Evolutionary conservation across 2,888 invertebrate species (phyloP).

Genomic region (Mythimna ferrago): DNA sequence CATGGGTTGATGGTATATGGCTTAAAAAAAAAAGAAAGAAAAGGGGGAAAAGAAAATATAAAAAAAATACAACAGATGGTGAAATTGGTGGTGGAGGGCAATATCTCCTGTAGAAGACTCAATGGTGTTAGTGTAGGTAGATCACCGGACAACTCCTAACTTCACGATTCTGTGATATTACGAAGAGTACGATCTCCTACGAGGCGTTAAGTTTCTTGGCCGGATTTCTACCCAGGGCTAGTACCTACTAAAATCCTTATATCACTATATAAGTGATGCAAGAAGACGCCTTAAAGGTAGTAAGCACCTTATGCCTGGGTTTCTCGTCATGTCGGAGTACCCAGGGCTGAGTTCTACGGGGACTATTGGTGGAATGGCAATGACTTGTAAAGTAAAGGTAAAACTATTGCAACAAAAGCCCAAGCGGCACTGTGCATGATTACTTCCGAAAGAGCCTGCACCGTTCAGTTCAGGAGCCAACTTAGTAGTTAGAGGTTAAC

Average conservation of each 20-base stretch:
- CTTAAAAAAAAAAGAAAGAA: too few relatives aligned
- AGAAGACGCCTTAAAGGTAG: background rate
- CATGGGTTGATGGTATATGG: too few relatives aligned
- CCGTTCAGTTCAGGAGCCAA: background rate
- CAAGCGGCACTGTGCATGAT: background rate
- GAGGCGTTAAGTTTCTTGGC: background rate
- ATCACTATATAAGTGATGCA: background rate
- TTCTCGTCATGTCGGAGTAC: background rate
- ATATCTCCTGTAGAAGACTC: background rate
- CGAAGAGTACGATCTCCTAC: too few relatives aligned
- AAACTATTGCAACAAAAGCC: background rate
- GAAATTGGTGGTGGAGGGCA: too few relatives aligned
- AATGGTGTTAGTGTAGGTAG: too few relatives aligned
- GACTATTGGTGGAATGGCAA: background rate
- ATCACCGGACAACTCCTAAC: too few relatives aligned
- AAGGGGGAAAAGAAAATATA: too few relatives aligned
- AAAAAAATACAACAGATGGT: too few relatives aligned
- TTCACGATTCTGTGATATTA: too few relatives aligned
- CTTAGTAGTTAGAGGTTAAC: background rate
- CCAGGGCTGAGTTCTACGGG: background rate
- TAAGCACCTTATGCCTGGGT: too few relatives aligned
- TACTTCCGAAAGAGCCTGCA: background rate
- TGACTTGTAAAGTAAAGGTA: background rate
- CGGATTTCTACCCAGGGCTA: background rate
- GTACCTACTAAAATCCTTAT: background rate